A percentile compares a stretch with the other conserved stretches of the same genome.
Conservation (phyloP, 2,888 invertebrate species). For the Nemurella pictetii region DNA sequence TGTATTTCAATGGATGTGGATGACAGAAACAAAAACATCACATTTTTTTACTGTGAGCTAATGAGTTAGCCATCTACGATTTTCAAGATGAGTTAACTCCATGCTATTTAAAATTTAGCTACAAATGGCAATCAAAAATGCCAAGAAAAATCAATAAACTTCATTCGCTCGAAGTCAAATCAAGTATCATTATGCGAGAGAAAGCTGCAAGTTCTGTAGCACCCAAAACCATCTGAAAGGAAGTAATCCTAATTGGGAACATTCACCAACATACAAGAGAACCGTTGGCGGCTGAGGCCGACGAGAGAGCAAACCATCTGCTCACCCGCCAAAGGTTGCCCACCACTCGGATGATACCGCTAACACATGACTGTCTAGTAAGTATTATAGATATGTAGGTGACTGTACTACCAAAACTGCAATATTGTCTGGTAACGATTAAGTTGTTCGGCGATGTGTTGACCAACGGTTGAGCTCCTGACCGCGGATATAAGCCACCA, state of each 20-base stretch:
- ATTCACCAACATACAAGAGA: background rate
- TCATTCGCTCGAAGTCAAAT: background rate
- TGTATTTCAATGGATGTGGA: background rate
- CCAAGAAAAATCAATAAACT: background rate
- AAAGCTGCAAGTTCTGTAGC: background rate
- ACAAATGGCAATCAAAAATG: background rate
- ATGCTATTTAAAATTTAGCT: background rate
- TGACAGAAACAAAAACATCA: background rate
- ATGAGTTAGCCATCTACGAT: background rate
- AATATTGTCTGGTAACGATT: constrained; percentile 87
- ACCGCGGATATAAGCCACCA: constrained; percentile 49
- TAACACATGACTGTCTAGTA: constrained; percentile 4
- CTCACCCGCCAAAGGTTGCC: background rate
- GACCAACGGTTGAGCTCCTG: constrained; percentile 50
- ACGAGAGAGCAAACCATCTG: background rate
- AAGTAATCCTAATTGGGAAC: background rate
- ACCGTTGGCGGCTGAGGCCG: background rate
- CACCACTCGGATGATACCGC: background rate
- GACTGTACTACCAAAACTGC: constrained; percentile 93
- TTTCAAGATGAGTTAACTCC: background rate
- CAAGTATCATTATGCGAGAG: background rate
- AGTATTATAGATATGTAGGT: constrained; percentile 54
- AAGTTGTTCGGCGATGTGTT: constrained; percentile 57
- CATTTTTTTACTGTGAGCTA: background rate
- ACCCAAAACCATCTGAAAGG: background rate